Conservation (phyloP, 2,113 vertebrate genomes). For the Haemorhous mexicanus region DNA sequence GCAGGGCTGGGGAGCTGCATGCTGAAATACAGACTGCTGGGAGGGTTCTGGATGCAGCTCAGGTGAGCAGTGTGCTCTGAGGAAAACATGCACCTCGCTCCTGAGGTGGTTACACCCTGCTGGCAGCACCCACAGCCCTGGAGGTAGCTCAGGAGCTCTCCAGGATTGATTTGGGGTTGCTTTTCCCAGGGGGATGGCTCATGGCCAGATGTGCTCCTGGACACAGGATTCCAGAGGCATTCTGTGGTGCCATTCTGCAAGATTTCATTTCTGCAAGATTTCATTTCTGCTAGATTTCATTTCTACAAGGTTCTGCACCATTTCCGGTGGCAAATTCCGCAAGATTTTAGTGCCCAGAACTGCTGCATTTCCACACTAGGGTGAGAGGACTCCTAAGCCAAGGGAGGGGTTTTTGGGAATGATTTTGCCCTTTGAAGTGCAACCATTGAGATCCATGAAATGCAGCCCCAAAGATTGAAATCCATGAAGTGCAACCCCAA, state of each 20-base stretch:
- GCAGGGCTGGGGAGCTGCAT: neutral
- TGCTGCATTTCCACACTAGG: neutral
- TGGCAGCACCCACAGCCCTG: neutral
- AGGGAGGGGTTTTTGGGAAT: neutral
- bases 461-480: too few species aligned
- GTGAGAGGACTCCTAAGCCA: neutral
- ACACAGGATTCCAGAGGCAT: neutral
- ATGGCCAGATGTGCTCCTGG: neutral
- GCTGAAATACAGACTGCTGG: neutral
- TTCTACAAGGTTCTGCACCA: neutral
- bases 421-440: neutral
- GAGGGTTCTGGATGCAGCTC: neutral
- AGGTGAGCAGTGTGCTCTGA: neutral
- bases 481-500: too few species aligned
- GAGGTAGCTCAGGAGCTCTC: neutral
- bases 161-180: neutral
- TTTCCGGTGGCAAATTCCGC: fast-evolving
- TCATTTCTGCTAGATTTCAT: neutral
- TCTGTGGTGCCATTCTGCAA: fast-evolving
- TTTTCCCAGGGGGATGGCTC: neutral
- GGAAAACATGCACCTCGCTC: neutral
- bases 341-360: neutral
- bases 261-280: neutral
- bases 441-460: too few species aligned
- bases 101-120: fast-evolving